Conservation (phyloP, 2,888 invertebrate genomes). For the Orgyia antiqua region DNA sequence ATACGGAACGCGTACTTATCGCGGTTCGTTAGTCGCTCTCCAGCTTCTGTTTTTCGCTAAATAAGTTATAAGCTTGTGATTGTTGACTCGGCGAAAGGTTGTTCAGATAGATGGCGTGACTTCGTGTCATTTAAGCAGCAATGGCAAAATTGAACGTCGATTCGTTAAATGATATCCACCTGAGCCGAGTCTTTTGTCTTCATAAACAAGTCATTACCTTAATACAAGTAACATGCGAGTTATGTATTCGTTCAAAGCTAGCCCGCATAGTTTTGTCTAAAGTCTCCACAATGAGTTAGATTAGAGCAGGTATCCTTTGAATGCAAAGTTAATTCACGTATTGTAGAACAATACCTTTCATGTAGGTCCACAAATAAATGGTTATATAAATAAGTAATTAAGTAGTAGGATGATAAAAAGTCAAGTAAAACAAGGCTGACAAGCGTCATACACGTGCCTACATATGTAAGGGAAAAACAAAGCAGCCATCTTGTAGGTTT, state of each 20-base stretch:
- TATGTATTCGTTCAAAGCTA: constrained; percentile 44
- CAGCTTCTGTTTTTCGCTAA: constrained; percentile 69
- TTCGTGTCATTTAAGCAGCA: constrained; percentile 67
- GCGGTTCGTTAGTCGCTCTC: constrained; percentile 66
- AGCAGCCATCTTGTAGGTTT: constrained; percentile 60
- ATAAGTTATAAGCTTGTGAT: constrained; percentile 74
- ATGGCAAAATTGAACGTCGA: constrained; percentile 66
- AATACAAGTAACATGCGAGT: constrained; percentile 56
- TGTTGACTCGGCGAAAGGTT: constrained; percentile 54
- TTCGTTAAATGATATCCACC: constrained; percentile 76
- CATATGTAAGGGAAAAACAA: constrained; percentile 41
- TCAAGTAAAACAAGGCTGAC: constrained; percentile 35
- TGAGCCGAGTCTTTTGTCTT: constrained; percentile 69
- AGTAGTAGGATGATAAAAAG: constrained; percentile 21
- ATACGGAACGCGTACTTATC: constrained; percentile 64
- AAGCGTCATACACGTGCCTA: constrained; percentile 63
- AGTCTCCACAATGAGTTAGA: constrained; percentile 38
- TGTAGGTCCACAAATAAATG: constrained; percentile 12
- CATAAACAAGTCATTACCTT: constrained; percentile 69
- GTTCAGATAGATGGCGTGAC: constrained; percentile 77
- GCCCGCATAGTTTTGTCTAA: constrained; percentile 57
- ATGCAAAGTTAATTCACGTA: constrained; percentile 28
- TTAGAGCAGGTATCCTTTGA: constrained; percentile 37
- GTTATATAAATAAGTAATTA: constrained; percentile 18
- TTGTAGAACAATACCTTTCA: constrained; percentile 23